Evolutionary conservation across 2,888 invertebrate species (phyloP), one percentile per base, ranked within the genome.

Genomic region (Elysia crispata): DNA sequence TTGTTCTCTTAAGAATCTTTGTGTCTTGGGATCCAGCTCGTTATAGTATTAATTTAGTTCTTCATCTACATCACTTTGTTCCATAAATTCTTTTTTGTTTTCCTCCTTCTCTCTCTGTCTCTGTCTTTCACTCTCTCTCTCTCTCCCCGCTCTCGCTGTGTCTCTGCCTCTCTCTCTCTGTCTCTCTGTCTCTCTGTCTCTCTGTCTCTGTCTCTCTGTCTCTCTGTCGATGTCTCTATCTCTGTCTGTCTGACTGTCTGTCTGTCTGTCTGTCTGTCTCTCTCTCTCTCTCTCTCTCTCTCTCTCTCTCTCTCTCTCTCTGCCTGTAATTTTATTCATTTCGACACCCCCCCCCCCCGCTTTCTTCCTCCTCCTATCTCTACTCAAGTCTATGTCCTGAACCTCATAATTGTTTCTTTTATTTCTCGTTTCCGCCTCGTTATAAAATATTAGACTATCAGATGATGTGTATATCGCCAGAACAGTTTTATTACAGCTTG

Each of bases 161-260:
- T 25, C 18, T 50, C 73, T 73, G 3, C 18, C 18, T 77, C 30
- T 54, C 54, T 69, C 54, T 69, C 11, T 49, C 31, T 67, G 23
- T 76, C 49, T 76, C 49, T 76, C 28, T 76, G 25, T 74, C n/a
- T 25, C n/a, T 74, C 30, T 74, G 15, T 25, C 20, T 20, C 73
- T 50, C 23, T n/a, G 5, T 50, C 73, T 73, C 23, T 25, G 1
- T 54, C 49, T 31, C 25, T 50, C 28, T 73, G 50, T 54, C 54
- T 25, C 18, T 50, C 73, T 73, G 3, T 25, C 18, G 49, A n/a
- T 75, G 33, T 77, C 30, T 54, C 54, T 69, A 28, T 69, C 11
- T 49, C 31, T 67, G 23, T 76, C 49, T 76, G 67, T 76, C 28
- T 76, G 23, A 49, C 5, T 49, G n/a, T 76, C 49, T 76, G n/a